Evolutionary conservation across 2,113 vertebrate genomes (phyloP).

Genomic region (Excalfactoria chinensis): DNA sequence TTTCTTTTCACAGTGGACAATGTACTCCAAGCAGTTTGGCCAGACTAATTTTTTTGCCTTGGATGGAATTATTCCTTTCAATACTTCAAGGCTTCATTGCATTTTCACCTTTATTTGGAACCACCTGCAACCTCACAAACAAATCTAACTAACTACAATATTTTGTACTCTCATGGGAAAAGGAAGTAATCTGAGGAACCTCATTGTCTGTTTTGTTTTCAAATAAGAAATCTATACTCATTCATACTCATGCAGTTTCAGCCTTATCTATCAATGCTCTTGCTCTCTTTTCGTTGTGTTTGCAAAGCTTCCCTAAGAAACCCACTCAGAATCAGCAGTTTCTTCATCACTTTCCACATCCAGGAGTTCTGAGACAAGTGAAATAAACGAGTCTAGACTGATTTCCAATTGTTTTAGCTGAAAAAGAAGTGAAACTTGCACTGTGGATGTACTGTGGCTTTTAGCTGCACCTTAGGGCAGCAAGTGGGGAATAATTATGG

Average conservation of each 20-base stretch:
- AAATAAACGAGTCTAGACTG: neutral
- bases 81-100: neutral
- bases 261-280: neutral
- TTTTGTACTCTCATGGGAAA: neutral
- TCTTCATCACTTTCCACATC: neutral
- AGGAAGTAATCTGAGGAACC: neutral
- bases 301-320: neutral
- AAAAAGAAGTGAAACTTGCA: neutral
- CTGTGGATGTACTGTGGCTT: neutral
- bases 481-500: neutral
- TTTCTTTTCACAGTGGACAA: neutral
- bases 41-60: neutral
- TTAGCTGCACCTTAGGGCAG: neutral
- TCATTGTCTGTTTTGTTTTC: neutral
- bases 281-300: neutral
- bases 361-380: rapidly evolving
- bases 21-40: neutral
- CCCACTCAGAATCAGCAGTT: neutral
- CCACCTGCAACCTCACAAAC: neutral
- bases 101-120: neutral
- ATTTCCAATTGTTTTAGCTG: neutral
- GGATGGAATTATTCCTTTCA: neutral
- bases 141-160: neutral
- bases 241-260: neutral
- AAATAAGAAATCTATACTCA: neutral